Conservation (phyloP, 2,888 invertebrate species). For the Helobdella robusta region DNA sequence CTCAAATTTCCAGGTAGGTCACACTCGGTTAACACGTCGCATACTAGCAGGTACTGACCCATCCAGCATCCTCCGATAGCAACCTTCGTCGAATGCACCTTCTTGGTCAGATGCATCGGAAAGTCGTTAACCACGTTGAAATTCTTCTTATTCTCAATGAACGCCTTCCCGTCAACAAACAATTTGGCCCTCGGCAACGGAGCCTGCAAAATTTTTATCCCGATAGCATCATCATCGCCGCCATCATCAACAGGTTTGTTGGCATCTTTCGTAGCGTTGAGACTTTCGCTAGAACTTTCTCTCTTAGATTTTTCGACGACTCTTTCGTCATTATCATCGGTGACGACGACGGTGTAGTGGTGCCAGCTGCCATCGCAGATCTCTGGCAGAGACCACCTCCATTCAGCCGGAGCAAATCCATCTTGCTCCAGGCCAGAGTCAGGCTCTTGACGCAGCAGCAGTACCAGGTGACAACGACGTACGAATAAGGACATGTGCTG, state of each 20-base stretch:
- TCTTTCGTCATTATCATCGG: neutral
- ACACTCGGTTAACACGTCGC: too few species aligned
- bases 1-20: too few species aligned
- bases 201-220: too few species aligned
- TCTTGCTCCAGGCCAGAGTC: constrained; percentile 40
- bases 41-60: constrained; percentile 53
- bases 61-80: constrained; percentile 97
- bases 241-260: neutral
- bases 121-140: constrained; percentile 98
- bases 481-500: constrained; percentile 96
- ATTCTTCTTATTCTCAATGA: constrained; percentile 63
- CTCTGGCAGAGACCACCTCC: constrained; percentile 88
- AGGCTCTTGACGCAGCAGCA: constrained; percentile 75
- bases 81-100: constrained; percentile 62
- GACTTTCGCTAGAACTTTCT: neutral
- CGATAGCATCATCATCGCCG: neutral
- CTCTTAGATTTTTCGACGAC: neutral
- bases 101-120: constrained; percentile 87
- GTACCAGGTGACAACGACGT: constrained; percentile 87
- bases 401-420: constrained; percentile 77
- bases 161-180: constrained; percentile 75
- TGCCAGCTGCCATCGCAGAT: constrained; percentile 98
- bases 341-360: constrained; percentile 83
- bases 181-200: constrained; percentile 51
- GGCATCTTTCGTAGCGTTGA: neutral